Conservation (phyloP, 2,888 invertebrate species). For the Girardia tigrina region DNA sequence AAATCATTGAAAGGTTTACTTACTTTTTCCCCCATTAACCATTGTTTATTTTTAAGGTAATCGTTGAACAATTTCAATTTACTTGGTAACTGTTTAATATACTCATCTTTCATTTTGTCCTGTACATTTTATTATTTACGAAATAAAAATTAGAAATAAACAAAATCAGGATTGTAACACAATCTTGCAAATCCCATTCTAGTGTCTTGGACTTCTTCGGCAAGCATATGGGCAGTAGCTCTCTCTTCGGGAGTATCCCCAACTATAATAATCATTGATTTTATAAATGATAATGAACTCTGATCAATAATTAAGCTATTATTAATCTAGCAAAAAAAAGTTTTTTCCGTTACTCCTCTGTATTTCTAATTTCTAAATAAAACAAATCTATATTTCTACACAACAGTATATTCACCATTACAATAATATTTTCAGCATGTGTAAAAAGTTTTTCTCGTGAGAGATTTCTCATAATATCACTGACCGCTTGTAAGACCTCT, state of each 20-base stretch:
- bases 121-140: neutral
- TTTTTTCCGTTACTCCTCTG: too few species aligned
- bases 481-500: too few species aligned
- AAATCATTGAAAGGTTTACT: neutral
- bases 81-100: neutral
- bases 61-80: neutral
- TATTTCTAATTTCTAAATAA: too few species aligned
- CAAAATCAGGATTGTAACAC: constrained; percentile 26
- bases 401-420: too few species aligned
- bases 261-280: too few species aligned
- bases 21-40: constrained; percentile 1
- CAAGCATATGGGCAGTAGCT: neutral
- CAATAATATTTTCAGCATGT: too few species aligned
- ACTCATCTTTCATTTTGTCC: neutral
- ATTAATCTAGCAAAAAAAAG: too few species aligned
- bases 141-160: neutral
- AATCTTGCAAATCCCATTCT: constrained; percentile 18
- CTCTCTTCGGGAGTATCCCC: neutral
- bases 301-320: too few species aligned
- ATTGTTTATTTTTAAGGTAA: neutral
- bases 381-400: too few species aligned
- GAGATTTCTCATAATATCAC: too few species aligned
- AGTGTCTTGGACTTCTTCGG: neutral
- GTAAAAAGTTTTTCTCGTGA: too few species aligned
- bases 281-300: neutral